These are phyloP conservation scores for Castor canadensis DNA, from an alignment of 2,113 vertebrate genomes.

Conservation along the genomic window DNA sequence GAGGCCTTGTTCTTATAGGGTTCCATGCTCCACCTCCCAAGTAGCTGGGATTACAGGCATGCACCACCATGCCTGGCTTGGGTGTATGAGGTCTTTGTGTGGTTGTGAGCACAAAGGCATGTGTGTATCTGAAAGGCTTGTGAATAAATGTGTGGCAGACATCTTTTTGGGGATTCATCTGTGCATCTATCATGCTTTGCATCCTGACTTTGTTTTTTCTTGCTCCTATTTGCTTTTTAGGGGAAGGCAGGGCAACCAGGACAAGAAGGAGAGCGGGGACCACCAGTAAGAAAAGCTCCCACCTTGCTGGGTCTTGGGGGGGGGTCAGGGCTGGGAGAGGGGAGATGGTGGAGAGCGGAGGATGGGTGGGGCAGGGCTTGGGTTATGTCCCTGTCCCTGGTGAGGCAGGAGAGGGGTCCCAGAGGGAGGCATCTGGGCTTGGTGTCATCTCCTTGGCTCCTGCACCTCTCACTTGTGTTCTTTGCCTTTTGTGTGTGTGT, in stretches of 20 bases:
- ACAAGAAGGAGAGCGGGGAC: conserved; percentile 88
- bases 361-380: neutral
- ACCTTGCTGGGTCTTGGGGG: too few species aligned
- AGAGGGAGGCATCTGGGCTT: neutral
- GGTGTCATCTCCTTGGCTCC: too few species aligned
- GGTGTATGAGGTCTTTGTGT: too few species aligned
- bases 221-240: conserved; percentile 74
- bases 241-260: conserved; percentile 91
- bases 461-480: neutral
- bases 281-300: conserved; percentile 85
- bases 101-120: too few species aligned
- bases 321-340: neutral
- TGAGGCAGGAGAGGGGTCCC: neutral
- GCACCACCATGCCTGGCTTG: too few species aligned
- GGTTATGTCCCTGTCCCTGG: neutral
- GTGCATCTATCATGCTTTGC: neutral
- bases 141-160: neutral
- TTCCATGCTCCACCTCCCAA: too few species aligned
- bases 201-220: neutral
- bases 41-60: too few species aligned
- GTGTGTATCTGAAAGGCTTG: neutral
- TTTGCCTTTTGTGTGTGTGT: neutral
- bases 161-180: too few species aligned
- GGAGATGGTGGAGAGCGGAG: fast-evolving
- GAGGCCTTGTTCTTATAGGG: too few species aligned